Base-by-base conservation (phyloP, 2,113 vertebrate species). In the Aramus guarauna region DNA sequence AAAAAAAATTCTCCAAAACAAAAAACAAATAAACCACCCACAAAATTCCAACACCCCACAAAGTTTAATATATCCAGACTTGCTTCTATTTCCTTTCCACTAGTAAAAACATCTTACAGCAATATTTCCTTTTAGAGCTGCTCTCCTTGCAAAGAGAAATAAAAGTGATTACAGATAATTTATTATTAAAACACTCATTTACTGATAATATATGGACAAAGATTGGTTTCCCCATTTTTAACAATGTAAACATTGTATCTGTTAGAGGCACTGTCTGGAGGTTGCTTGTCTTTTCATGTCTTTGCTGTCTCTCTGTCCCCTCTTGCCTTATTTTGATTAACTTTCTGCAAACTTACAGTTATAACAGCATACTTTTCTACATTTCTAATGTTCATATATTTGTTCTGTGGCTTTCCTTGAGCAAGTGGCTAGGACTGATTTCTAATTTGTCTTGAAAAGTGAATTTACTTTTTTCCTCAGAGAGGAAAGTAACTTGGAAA, bases 111-210 rank as follows among this genome's bases (percentile, higher is more conserved):
- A 75, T 10, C 22, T 63, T 86, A 36, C 4, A 88, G 23, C 22
- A 83, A 27, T 22, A 59, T 27, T 45, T 23, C 7, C 24, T 85
- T 81, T 74, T 45, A 41, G 39, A 73, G 9, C 26, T 43, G 20
- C 9, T 95, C 16, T 68, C n/a, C 45, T 77, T 69, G 41, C 32
- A 83, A 95, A 92, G 29, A 64, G 23, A 75, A 88, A 92, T 14
- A 93, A 95, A 88, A 71, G 34, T 6, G 7, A 77, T 50, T 29
- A n/a, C 13, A 78, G 64, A 27, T 72, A 68, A 94, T 88, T 95
- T 73, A 94, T 96, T 92, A 88, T 86, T 91, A 88, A 95, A 86
- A 89, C 47, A 1, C 50, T 86, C 59, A 92, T 88, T 94, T 84
- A 62, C n/a, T 58, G 88, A 39, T 76, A 93, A 82, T 52, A 67